phyloP scores from a whole-genome alignment of 1,140 invertebrate genomes.

The Laupala kohalensis region DNA sequence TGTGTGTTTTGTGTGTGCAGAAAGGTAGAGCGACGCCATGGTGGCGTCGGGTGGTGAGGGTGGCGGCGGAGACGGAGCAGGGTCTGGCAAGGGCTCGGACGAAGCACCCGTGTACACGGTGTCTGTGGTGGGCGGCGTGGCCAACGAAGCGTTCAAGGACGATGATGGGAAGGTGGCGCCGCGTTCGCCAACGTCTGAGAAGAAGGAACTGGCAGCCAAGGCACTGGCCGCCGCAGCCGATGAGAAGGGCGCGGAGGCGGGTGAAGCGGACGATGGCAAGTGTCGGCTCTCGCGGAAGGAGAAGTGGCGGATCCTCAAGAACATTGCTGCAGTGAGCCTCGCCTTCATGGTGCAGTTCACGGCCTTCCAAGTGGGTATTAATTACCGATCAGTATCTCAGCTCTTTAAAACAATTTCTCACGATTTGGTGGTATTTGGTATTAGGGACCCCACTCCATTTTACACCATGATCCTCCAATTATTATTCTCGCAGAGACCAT shows the following conservation, averaged over 20 bases:
- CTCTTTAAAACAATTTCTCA: too few species aligned
- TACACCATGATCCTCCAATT: too few species aligned
- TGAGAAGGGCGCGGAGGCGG: constrained; percentile 29
- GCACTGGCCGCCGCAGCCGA: constrained; percentile 16
- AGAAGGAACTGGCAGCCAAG: too few species aligned
- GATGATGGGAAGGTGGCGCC: constrained; percentile 23
- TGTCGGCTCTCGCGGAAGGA: constrained; percentile 60
- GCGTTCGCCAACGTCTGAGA: not conserved
- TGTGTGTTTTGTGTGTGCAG: not conserved
- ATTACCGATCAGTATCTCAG: too few species aligned
- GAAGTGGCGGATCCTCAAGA: constrained; percentile 78
- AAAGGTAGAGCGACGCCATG: constrained; percentile 1
- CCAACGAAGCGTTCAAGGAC: constrained; percentile 52
- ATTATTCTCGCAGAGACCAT: too few species aligned
- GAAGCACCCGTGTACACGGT: constrained; percentile 34
- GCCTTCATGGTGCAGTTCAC: constrained; percentile 90
- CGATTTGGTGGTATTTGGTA: too few species aligned
- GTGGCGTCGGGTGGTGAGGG: constrained; percentile 3
- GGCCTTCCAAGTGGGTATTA: constrained; percentile 49
- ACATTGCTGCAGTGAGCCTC: constrained; percentile 69
- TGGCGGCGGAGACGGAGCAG: not conserved
- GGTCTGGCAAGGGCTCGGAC: constrained; percentile 3
- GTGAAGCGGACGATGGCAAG: constrained; percentile 54
- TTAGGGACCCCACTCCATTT: too few species aligned
- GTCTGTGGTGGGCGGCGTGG: constrained; percentile 40